Evolutionary conservation across 2,888 invertebrate genomes (phyloP), one percentile per base, ranked within the genome.

Genomic region (Dendrolimus houi): DNA sequence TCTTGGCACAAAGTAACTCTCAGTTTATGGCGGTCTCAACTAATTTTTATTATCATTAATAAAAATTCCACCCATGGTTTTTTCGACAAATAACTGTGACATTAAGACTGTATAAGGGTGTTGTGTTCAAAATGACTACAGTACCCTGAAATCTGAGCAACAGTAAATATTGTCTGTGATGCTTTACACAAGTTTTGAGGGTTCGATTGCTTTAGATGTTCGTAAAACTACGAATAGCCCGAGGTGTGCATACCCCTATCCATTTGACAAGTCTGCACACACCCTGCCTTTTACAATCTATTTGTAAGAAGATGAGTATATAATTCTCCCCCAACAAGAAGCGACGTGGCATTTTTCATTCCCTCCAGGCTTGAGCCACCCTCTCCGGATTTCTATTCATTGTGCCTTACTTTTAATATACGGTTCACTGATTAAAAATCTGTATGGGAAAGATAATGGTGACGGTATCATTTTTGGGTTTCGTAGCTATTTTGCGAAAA

Each of bases 291-390:
- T 83, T 78, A 81, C 79, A 79, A 85, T 85, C 83, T 83, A 87
- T 87, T 87, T 87, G 85, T 85, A 79, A 76, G 72, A 72, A 81
- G 78, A 84, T 83, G 83, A 83, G 82, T 83, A 81, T 79, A 84
- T 86, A 85, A 87, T 85, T 85, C 75, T 75, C 77, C 81, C 80
- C 79, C 72, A 70, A 71, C 74, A 75, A 78, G 73, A 70, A 76
- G 71, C 73, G 71, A 69, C 69, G 74, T 62, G 72, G 79, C 77
- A 75, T 81, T 85, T 85, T 84, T 83, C 77, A 75, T 77, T 70
- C 78, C 79, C 81, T 68, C 55, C 67, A 68, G 79, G 77, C 74
- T 66, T 72, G 68, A 72, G 53, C 29, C 64, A 65, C 65, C 69
- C 54, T 47, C 58, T 55, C 59, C 41, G 54, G 59, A 58, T 55